Evolutionary conservation across 2,113 vertebrate genomes (phyloP).

Genomic region (Dipodomys merriami): DNA sequence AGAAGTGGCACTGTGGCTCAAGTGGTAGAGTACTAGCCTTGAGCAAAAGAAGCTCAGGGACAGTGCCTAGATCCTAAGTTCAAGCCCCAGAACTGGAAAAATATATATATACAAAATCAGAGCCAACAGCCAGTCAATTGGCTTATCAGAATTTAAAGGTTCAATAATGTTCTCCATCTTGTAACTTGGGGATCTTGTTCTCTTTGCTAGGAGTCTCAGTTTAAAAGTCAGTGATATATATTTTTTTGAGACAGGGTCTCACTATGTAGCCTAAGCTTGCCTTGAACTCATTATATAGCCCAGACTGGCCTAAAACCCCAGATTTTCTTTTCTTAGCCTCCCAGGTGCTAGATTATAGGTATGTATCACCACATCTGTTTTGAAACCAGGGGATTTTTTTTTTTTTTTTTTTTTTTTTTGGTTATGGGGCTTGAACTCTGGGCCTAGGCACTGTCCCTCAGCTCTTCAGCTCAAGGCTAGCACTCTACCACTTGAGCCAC

Average conservation of each 20-base stretch:
- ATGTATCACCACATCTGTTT: neutral
- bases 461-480: no score
- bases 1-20: no score
- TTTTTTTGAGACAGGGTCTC: neutral
- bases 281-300: neutral
- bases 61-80: no score
- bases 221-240: slow-evolving; percentile 10
- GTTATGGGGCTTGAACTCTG: no score
- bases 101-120: no score
- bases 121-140: no score
- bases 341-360: neutral
- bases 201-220: neutral
- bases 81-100: no score
- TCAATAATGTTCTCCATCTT: neutral
- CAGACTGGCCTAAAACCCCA: neutral
- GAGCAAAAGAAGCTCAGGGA: no score
- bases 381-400: neutral
- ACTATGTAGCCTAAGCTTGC: neutral
- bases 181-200: neutral
- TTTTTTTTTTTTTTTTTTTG: no score
- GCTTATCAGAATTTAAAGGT: neutral
- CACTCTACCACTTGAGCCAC: no score
- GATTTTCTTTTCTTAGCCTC: neutral
- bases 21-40: no score
- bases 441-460: no score